phyloP scores from a whole-genome alignment of 2,888 invertebrate species.

The Hyles lineata region DNA sequence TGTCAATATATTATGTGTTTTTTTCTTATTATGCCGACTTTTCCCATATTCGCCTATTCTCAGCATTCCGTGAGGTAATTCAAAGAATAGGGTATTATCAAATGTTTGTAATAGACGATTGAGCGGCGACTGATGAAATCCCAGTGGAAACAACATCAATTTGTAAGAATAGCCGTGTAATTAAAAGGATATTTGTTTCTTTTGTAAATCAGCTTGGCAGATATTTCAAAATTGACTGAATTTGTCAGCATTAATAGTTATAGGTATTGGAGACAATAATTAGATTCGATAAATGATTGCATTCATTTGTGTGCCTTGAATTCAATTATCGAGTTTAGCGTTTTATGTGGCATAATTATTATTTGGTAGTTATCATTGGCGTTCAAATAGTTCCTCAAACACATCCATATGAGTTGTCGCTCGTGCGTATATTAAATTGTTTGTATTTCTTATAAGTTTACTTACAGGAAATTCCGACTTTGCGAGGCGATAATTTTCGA shows the following conservation, averaged over 20 bases:
- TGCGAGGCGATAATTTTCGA: too few relatives aligned
- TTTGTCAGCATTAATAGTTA: background rate
- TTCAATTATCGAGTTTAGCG: background rate
- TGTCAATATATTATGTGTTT: constrained; percentile 61
- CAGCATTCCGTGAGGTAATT: constrained; percentile 57
- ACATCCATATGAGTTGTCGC: too few relatives aligned
- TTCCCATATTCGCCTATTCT: constrained; percentile 67
- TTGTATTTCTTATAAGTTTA: too few relatives aligned
- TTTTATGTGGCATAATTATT: too few relatives aligned
- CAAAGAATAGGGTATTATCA: constrained; percentile 73
- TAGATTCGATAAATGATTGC: constrained; percentile 32
- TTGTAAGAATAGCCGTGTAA: constrained; percentile 29
- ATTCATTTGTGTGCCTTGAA: background rate
- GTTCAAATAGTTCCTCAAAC: too few relatives aligned
- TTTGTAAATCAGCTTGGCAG: constrained; percentile 31
- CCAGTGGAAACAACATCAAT: constrained; percentile 23
- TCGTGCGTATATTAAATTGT: too few relatives aligned
- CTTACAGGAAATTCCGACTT: too few relatives aligned
- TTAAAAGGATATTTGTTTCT: constrained; percentile 28
- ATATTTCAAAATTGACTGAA: constrained; percentile 20
- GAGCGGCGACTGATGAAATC: constrained; percentile 43
- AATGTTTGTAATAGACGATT: constrained; percentile 64
- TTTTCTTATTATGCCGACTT: constrained; percentile 56
- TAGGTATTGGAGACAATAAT: background rate
- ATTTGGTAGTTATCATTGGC: too few relatives aligned